These are phyloP conservation scores for Clarias gariepinus DNA, from an alignment of 2,113 vertebrate genomes.

Conservation along the genomic window DNA sequence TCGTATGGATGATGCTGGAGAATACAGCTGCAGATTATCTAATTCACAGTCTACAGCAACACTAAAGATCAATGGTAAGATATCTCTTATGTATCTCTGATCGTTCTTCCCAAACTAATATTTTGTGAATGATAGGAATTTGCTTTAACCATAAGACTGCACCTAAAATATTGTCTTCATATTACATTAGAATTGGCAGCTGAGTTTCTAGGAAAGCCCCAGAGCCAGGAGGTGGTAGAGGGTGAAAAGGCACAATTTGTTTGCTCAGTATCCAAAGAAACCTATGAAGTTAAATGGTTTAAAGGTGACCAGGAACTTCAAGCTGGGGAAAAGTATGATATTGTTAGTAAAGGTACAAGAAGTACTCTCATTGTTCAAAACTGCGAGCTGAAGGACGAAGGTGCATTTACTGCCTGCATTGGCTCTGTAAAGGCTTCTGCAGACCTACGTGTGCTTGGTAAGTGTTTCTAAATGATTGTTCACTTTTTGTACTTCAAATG, in stretches of 20 bases:
- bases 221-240: constrained; percentile 83
- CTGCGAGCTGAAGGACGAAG: constrained; percentile 83
- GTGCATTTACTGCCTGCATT: constrained; percentile 81
- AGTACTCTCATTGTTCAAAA: constrained; percentile 84
- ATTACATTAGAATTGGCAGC: constrained; percentile 81
- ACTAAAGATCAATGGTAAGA: constrained; percentile 86
- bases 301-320: constrained; percentile 78
- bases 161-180: not conserved
- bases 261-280: constrained; percentile 89
- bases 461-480: constrained; percentile 49
- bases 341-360: constrained; percentile 90
- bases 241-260: constrained; percentile 86
- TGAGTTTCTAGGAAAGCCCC: constrained; percentile 84
- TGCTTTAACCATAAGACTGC: not conserved
- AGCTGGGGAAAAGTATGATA: constrained; percentile 82
- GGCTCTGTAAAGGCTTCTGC: constrained; percentile 85
- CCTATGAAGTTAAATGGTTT: constrained; percentile 88
- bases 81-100: not conserved
- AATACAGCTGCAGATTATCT: constrained; percentile 87
- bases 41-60: constrained; percentile 79
- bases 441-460: constrained; percentile 87
- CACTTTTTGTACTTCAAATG: not conserved
- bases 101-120: not conserved
- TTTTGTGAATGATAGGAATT: not conserved
- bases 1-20: constrained; percentile 82